These are phyloP conservation scores for Ephialtes manifestator DNA, from an alignment of 2,888 invertebrate genomes.

Conservation along the genomic window DNA sequence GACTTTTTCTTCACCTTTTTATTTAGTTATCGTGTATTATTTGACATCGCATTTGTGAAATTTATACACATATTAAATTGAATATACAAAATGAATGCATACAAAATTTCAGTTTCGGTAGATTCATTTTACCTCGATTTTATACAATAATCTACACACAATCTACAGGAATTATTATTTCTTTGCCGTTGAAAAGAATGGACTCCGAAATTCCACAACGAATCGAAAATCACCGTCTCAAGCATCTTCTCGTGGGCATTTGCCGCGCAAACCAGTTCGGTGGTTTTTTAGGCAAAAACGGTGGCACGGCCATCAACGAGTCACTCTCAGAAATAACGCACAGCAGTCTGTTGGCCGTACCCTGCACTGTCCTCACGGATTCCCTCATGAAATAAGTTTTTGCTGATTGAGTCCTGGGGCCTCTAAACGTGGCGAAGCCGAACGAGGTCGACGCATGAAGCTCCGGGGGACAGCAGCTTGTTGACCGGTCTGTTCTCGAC, in stretches of 20 bases:
- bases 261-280: conserved; percentile 61
- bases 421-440: conserved; percentile 35
- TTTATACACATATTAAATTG: too few species aligned
- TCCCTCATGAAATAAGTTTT: conserved; percentile 58
- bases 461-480: conserved; percentile 40
- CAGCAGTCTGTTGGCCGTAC: conserved; percentile 61
- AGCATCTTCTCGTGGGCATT: conserved; percentile 48
- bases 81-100: background rate
- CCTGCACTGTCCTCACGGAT: conserved; percentile 49
- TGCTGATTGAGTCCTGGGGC: conserved; percentile 47
- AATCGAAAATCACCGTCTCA: conserved; percentile 42
- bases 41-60: too few species aligned
- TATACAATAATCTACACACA: background rate
- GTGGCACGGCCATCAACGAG: conserved; percentile 58
- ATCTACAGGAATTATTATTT: background rate
- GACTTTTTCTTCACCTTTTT: too few species aligned
- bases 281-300: conserved; percentile 61
- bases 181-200: background rate
- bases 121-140: background rate
- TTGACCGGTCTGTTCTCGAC: conserved; percentile 35
- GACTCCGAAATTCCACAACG: background rate
- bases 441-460: conserved; percentile 33
- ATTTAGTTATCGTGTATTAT: too few species aligned
- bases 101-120: background rate
- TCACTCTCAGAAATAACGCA: conserved; percentile 69